Percentiles rank a stretch among this genome's conserved stretches.
Conservation (phyloP, 1,140 invertebrate species). For the Caenorhabditis brenneri region DNA sequence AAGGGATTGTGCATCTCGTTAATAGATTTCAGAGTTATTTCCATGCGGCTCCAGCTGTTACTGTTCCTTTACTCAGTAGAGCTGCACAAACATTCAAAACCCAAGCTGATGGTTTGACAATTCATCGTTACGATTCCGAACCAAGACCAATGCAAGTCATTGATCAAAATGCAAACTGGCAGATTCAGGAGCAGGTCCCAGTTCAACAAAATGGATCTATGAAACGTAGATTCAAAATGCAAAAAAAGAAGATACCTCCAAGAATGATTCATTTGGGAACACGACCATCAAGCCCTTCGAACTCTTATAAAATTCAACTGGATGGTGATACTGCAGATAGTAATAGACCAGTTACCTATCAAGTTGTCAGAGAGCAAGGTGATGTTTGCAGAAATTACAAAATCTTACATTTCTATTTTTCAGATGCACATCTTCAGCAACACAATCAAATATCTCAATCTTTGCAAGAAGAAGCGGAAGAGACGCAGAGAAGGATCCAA, state of each 20-base stretch:
- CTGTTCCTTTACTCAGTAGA: background rate
- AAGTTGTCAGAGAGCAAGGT: constrained; percentile 37
- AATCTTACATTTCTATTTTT: background rate
- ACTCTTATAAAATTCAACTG: constrained; percentile 2
- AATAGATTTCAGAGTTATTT: background rate
- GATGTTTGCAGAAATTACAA: background rate
- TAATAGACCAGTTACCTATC: constrained; percentile 27
- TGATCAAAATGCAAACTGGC: constrained; percentile 6
- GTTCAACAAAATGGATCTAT: constrained; percentile 1
- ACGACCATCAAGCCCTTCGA: background rate
- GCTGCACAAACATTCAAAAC: background rate
- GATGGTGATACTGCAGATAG: background rate
- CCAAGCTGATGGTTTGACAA: constrained; percentile 16
- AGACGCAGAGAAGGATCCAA: constrained; percentile 26
- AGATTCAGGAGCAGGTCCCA: background rate
- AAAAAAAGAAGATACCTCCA: constrained; percentile 46
- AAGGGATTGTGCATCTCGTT: background rate
- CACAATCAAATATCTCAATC: constrained; percentile 33
- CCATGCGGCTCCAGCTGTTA: background rate
- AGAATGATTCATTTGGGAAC: constrained; percentile 35
- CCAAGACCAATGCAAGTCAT: constrained; percentile 12
- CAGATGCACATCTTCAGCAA: constrained; percentile 20
- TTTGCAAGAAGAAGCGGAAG: constrained; percentile 21
- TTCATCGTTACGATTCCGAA: constrained; percentile 7
- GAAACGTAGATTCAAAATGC: constrained; percentile 23